phyloP scores from a whole-genome alignment of 2,797 vertebrate species.

The Lacerta bilineata region DNA sequence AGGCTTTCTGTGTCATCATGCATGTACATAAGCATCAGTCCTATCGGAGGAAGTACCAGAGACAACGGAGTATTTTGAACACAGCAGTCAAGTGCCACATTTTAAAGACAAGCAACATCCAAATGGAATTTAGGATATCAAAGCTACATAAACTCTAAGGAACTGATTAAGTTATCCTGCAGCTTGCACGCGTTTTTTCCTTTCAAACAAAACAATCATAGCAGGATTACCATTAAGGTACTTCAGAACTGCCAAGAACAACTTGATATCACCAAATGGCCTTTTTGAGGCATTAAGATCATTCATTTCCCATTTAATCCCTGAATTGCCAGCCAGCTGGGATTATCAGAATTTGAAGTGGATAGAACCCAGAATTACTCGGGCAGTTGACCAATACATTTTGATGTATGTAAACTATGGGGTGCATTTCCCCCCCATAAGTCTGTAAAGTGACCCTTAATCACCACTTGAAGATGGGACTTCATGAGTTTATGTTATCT shows the following conservation, averaged over 20 bases:
- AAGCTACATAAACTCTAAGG: neutral
- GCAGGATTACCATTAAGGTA: neutral
- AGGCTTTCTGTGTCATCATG: conserved; percentile 91
- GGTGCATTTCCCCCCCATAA: neutral
- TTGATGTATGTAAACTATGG: neutral
- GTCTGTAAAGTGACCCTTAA: neutral
- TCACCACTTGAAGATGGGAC: neutral
- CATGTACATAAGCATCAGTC: conserved; percentile 83
- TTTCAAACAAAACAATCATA: neutral
- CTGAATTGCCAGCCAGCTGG: neutral
- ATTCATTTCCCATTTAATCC: neutral
- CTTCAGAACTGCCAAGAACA: neutral
- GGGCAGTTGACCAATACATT: neutral
- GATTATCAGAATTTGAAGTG: neutral
- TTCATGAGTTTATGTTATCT: neutral
- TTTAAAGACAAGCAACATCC: neutral
- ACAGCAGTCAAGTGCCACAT: rapidly evolving
- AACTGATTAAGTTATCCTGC: neutral
- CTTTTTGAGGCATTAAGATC: neutral
- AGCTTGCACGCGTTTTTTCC: neutral
- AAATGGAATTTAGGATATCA: conserved; percentile 33
- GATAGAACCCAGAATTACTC: neutral
- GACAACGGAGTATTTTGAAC: conserved; percentile 44
- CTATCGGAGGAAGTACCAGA: conserved; percentile 72
- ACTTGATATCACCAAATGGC: neutral